A percentile compares a stretch with the other conserved stretches of the same genome.
Evolutionary conservation across 2,113 vertebrate species (phyloP).

Genomic region (Chelonoidis abingdonii): DNA sequence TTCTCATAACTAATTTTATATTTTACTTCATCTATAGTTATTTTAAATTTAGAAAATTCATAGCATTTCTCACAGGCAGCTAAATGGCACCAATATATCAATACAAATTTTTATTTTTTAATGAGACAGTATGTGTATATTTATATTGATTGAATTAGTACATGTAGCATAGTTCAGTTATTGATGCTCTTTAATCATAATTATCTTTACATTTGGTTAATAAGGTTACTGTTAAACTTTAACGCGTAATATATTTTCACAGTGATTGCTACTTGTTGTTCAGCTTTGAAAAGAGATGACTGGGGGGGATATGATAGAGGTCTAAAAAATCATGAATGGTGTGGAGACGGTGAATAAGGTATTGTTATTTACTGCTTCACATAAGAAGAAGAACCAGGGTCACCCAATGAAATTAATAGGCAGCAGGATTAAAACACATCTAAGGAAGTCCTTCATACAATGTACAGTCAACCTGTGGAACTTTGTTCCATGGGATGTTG

Average conservation of each 20-base stretch:
- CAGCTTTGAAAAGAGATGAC: background rate
- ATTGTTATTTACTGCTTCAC: background rate
- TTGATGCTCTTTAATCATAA: background rate
- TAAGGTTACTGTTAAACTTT: background rate
- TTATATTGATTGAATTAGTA: background rate
- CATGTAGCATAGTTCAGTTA: background rate
- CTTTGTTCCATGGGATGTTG: background rate
- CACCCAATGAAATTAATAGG: background rate
- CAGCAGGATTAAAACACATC: background rate
- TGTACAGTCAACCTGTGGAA: background rate
- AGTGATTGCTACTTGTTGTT: background rate
- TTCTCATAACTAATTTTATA: too few relatives aligned
- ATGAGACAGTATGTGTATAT: background rate
- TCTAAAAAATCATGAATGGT: background rate
- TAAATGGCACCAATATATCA: background rate
- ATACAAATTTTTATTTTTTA: background rate
- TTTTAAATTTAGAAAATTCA: too few relatives aligned
- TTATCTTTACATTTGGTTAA: background rate
- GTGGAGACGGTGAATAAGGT: background rate
- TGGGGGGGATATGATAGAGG: background rate
- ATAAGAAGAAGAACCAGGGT: background rate
- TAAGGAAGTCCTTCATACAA: background rate
- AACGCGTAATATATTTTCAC: background rate
- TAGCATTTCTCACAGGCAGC: background rate
- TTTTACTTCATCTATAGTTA: too few relatives aligned